phyloP scores from a whole-genome alignment of 1,140 invertebrate species.

The Babylonia areolata region DNA sequence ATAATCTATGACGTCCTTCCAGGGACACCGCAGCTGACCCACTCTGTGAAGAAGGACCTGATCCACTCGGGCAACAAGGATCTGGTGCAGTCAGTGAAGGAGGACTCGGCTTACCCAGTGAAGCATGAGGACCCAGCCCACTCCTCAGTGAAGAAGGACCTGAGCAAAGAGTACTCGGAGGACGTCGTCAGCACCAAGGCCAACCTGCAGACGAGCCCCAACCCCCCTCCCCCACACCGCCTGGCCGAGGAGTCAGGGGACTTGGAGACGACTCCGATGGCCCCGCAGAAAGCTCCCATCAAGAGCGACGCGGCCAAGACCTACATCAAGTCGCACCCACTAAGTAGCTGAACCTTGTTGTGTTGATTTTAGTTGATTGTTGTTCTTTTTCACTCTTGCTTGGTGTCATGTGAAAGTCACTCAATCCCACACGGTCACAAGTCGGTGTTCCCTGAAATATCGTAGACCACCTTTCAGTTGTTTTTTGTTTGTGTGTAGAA shows the following conservation, averaged over 20 bases:
- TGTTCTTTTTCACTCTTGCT: not conserved
- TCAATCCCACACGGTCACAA: too few relatives aligned
- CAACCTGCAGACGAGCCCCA: constrained; percentile 61
- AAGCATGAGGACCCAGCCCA: not conserved
- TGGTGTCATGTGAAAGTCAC: too few relatives aligned
- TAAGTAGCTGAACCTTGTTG: constrained; percentile 54
- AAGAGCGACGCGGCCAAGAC: constrained; percentile 26
- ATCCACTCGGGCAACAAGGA: constrained; percentile 15
- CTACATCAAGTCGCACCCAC: constrained; percentile 56
- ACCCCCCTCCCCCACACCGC: constrained; percentile 58
- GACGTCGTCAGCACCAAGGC: constrained; percentile 55
- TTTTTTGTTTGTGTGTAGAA: not conserved
- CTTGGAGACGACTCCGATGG: constrained; percentile 26
- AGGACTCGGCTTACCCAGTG: not conserved
- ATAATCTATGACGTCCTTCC: constrained; percentile 32
- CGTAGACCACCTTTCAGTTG: too few relatives aligned
- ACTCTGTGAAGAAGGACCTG: constrained; percentile 49
- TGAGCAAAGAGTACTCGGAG: constrained; percentile 32
- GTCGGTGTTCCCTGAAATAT: too few relatives aligned
- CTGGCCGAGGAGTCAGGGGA: constrained; percentile 11
- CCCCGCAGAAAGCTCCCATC: not conserved
- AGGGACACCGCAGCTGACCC: constrained; percentile 21
- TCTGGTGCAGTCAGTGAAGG: not conserved
- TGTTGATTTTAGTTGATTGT: constrained; percentile 2
- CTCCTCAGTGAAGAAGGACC: not conserved